Conservation (phyloP, 2,113 vertebrate genomes). For the Melanotaenia duboulayi region DNA sequence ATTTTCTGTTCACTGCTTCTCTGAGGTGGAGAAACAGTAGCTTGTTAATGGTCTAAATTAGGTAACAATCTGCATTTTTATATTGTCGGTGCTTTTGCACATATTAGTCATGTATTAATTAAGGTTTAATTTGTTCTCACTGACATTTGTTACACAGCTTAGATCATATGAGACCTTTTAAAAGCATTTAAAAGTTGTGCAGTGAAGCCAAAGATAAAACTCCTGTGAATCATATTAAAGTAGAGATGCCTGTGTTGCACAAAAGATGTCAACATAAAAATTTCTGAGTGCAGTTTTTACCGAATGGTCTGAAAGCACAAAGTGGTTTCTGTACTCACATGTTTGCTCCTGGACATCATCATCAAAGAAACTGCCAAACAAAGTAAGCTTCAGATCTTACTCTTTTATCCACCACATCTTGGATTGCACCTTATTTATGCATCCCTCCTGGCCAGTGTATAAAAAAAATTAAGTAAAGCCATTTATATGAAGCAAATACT, state of each 20-base stretch:
- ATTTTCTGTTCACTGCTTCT: constrained; percentile 25
- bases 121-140: neutral
- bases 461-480: constrained; percentile 40
- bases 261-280: neutral
- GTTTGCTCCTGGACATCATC: constrained; percentile 28
- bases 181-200: neutral
- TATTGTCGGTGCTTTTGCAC: constrained; percentile 8
- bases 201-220: constrained; percentile 16
- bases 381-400: neutral
- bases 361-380: neutral
- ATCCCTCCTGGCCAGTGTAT: constrained; percentile 20
- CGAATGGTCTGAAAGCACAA: constrained; percentile 4
- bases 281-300: neutral
- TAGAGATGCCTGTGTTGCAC: neutral
- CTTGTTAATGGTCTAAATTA: constrained; percentile 34
- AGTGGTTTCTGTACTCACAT: constrained; percentile 16
- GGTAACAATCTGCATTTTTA: constrained; percentile 5
- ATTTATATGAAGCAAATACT: constrained; percentile 16
- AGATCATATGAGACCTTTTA: neutral
- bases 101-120: neutral
- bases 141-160: neutral
- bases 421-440: constrained; percentile 12
- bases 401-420: constrained; percentile 15
- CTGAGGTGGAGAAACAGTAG: neutral
- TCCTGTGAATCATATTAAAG: neutral